These are phyloP conservation scores for Neosilurus mollespiculum DNA, from an alignment of 2,797 vertebrate genomes.

Conservation along the genomic window DNA sequence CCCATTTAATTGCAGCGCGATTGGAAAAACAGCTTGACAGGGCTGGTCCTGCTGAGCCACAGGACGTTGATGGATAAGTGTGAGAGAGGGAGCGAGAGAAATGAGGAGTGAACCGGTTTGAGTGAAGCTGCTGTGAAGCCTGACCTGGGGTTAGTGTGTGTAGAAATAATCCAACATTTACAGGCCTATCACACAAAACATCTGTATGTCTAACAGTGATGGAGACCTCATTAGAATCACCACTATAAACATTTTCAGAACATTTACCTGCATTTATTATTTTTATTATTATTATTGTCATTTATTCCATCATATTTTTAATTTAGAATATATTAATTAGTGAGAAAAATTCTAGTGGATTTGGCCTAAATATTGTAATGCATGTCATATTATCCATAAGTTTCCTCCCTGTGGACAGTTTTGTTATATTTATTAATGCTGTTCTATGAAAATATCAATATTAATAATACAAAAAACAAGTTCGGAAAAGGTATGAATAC, in stretches of 20 bases:
- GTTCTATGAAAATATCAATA: no score
- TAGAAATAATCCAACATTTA: conserved; percentile 11
- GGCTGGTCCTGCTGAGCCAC: conserved; percentile 61
- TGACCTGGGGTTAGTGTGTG: conserved; percentile 30
- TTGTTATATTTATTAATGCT: no score
- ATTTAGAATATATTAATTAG: neutral
- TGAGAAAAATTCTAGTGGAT: neutral
- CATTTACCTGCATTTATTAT: neutral
- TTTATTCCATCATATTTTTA: neutral
- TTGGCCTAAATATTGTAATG: neutral
- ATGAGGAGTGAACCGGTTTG: conserved; percentile 43
- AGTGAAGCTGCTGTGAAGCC: conserved; percentile 25
- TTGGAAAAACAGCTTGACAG: conserved; percentile 70
- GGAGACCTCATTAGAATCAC: neutral
- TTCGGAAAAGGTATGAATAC: neutral
- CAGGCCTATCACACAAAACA: conserved; percentile 20
- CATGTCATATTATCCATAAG: neutral
- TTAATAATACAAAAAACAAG: neutral
- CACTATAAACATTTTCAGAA: neutral
- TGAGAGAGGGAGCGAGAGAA: conserved; percentile 50
- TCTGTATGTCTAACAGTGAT: neutral
- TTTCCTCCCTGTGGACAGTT: neutral
- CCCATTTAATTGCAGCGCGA: conserved; percentile 71
- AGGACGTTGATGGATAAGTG: conserved; percentile 71
- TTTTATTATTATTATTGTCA: neutral